Evolutionary conservation across 2,888 invertebrate genomes (phyloP), one percentile per base, ranked within the genome.

Genomic region (Didymodactylos carnosus): DNA sequence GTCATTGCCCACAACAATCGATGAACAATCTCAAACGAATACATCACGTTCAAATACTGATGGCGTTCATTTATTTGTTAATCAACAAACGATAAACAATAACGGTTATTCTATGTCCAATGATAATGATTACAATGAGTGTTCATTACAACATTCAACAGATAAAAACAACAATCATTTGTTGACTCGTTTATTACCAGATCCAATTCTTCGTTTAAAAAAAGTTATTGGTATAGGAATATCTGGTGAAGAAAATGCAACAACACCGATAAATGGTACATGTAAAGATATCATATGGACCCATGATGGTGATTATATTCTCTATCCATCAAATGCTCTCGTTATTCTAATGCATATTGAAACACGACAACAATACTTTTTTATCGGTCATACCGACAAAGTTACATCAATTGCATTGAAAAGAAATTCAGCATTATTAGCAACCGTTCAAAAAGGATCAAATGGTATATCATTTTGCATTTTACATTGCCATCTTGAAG

Each of bases 331-430:
- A 69, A 81, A 83, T 79, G 81, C 82, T 49, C 78, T 82, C 35
- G 78, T 83, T 7, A 81, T 83, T 27, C 79, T 80, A 62, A 80
- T 82, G 81, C 79, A 80, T 75, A 77, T 80, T 27, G 77, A 77
- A 73, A 82, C 79, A 77, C 81, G 82, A 41, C 80, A 81, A 49
- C 83, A 83, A 76, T 77, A 80, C 40, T 82, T 83, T 77, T 82
- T 83, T 73, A 80, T 82, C 71, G 83, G 83, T 13, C 83, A 83
- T 77, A 82, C 83, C 70, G 82, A 82, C 76, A 82, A 82, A 79
- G 82, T 83, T 73, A 81, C 81, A 4, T 80, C 81, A 75, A 75
- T 83, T 40, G 77, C 80, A n/a, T 73, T 81, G 76, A 80, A 78
- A 72, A 78, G 78, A 19, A 79, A 77, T 75, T 78, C 79, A 23